phyloP scores from a whole-genome alignment of 2,113 vertebrate genomes.

The Chaetops frenatus region DNA sequence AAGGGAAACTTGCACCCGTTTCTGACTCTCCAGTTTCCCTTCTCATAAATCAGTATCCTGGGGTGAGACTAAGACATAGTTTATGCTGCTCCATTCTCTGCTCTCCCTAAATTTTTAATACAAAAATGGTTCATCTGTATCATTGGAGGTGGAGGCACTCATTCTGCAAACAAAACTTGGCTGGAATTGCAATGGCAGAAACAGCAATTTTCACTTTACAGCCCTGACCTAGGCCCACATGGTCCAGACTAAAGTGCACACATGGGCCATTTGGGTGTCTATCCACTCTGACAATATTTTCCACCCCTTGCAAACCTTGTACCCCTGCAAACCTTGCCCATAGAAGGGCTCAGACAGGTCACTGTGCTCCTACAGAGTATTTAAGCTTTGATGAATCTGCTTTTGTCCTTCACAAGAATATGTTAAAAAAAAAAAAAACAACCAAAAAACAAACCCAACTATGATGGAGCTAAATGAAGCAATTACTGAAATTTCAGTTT shows the following conservation, averaged over 20 bases:
- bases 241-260: not conserved
- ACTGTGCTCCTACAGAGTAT: not conserved
- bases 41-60: not conserved
- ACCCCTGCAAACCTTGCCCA: not conserved
- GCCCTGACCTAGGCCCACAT: accelerated
- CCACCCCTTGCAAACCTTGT: too few relatives aligned
- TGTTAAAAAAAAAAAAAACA: not conserved
- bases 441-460: too few relatives aligned
- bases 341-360: not conserved
- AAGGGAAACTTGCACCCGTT: not conserved
- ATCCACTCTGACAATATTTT: accelerated
- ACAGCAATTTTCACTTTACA: not conserved
- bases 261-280: not conserved
- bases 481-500: not conserved
- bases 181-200: not conserved
- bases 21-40: not conserved
- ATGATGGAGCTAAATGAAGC: not conserved
- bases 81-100: not conserved
- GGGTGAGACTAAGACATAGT: not conserved
- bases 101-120: not conserved
- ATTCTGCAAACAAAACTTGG: not conserved
- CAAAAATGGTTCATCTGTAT: not conserved
- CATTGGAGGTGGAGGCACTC: accelerated
- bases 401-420: not conserved
- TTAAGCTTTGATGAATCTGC: not conserved